Base-by-base conservation (phyloP, 2,888 invertebrate genomes). In the Andrena trimmerana region DNA sequence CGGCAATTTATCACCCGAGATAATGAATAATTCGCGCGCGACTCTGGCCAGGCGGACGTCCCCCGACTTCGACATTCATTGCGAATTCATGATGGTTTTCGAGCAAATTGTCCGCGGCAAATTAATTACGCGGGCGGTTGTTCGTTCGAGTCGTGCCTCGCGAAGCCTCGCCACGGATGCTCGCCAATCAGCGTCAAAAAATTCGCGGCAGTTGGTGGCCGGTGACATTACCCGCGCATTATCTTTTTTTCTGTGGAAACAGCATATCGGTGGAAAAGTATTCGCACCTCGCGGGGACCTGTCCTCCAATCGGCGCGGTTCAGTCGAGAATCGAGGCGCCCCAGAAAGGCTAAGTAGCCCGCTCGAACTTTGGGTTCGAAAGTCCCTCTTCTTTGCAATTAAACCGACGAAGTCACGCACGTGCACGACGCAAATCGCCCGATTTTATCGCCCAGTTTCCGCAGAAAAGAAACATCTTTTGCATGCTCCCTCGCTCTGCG, bases 401-500 rank as follows among this genome's bases (percentile, higher is more conserved):
- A 24, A 50, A 16, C 6, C 20, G 60, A 52, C 48, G 13, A 36
- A 60, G 76, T 67, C 77, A 48, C 24, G 24, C 42, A 29, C 42
- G 76, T 76, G 24, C 31, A 10, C 42, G 62, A 76, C 65, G 33
- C 33, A 59, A 33, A 27, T 68, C 36, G 10, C 31, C 29, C n/a
- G 48, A 70, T 31, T 20, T 24, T 50, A 60, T 31, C 60, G 60
- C 5, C 24, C 10, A 42, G 54, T 81, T 80, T 72, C 72, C 81
- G 81, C 81, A 73, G 81, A 33, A 79, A 72, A 80, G 59, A 16
- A 42, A 20, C 20, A 68, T 72, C 63, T 33, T 42, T 67, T 72
- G 80, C 81, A 81, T 80, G 80, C 48, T 4, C 33, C 29, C 31
- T 66, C 66, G 52, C 67, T n/a, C 48, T 29, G 4, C 57, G 65